Percentiles rank a stretch among this genome's conserved stretches.
Conservation (phyloP, 2,888 invertebrate species). For the Drosophila neutralis region DNA sequence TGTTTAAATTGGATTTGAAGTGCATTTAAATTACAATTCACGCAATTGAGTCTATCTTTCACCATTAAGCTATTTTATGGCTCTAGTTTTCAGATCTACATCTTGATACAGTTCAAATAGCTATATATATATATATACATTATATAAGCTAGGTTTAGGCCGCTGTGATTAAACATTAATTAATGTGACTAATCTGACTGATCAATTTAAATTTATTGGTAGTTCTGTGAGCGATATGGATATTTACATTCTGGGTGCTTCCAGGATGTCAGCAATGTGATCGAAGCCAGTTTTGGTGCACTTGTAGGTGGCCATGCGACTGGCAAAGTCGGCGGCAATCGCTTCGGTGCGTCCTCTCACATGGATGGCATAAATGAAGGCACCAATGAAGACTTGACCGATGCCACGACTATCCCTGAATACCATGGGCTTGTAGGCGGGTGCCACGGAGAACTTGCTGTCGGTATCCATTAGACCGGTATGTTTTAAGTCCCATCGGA, state of each 20-base stretch:
- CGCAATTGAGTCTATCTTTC: background rate
- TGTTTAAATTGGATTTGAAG: background rate
- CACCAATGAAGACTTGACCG: slow-evolving; percentile 89
- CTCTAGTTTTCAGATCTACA: background rate
- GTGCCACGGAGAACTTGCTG: slow-evolving; percentile 82
- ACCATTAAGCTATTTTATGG: background rate
- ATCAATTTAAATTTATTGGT: background rate
- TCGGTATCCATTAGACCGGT: slow-evolving; percentile 70
- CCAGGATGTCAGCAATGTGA: slow-evolving; percentile 46
- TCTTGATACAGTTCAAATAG: background rate
- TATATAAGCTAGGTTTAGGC: background rate
- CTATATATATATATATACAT: background rate
- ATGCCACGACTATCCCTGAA: slow-evolving; percentile 88
- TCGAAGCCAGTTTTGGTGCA: slow-evolving; percentile 86
- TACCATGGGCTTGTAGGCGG: slow-evolving; percentile 85
- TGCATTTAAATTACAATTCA: background rate
- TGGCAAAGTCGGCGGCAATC: slow-evolving; percentile 87
- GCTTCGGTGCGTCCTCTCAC: slow-evolving; percentile 82
- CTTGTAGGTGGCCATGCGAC: slow-evolving; percentile 87
- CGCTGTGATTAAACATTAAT: too few species aligned
- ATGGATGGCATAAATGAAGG: slow-evolving; percentile 86
- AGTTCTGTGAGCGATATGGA: background rate
- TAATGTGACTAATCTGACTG: too few species aligned
- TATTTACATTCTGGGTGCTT: slow-evolving; percentile 24
- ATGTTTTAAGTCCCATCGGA: slow-evolving; percentile 86